These are phyloP conservation scores for Pogonocherus hispidulus DNA, from an alignment of 2,888 invertebrate genomes.

Conservation along the genomic window DNA sequence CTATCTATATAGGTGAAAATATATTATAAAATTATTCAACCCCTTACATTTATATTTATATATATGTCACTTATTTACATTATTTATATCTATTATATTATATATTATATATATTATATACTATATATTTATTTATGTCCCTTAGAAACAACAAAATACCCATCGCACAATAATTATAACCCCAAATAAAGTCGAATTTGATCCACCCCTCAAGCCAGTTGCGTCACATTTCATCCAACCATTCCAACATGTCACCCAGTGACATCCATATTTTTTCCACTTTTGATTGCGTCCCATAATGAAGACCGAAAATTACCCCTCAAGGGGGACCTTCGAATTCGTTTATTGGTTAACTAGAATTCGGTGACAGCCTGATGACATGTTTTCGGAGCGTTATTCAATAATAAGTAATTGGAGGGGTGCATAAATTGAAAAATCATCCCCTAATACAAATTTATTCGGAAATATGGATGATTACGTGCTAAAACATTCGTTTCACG, in stretches of 20 bases:
- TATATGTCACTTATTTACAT: too few species aligned
- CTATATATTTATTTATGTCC: too few species aligned
- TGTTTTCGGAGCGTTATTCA: conserved; percentile 58
- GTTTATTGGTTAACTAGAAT: conserved; percentile 62
- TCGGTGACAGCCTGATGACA: conserved; percentile 60
- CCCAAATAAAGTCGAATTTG: not conserved
- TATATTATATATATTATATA: too few species aligned
- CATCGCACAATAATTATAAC: too few species aligned
- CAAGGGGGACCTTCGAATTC: conserved; percentile 42
- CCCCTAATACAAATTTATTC: conserved; percentile 11
- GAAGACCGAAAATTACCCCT: conserved; percentile 44
- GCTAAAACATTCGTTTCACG: not conserved
- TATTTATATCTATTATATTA: too few species aligned
- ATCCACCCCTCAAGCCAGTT: not conserved
- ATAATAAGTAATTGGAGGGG: conserved; percentile 55
- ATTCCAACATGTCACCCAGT: not conserved
- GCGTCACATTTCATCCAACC: not conserved
- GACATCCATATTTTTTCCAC: conserved; percentile 41
- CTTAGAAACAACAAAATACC: too few species aligned
- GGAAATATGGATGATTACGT: conserved; percentile 17
- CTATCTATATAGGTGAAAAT: too few species aligned
- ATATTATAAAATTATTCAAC: too few species aligned
- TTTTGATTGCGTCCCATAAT: conserved; percentile 38
- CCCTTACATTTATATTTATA: too few species aligned
- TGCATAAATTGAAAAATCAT: conserved; percentile 49